Conservation (phyloP, 2,797 vertebrate genomes). For the Phalanger gymnotis region DNA sequence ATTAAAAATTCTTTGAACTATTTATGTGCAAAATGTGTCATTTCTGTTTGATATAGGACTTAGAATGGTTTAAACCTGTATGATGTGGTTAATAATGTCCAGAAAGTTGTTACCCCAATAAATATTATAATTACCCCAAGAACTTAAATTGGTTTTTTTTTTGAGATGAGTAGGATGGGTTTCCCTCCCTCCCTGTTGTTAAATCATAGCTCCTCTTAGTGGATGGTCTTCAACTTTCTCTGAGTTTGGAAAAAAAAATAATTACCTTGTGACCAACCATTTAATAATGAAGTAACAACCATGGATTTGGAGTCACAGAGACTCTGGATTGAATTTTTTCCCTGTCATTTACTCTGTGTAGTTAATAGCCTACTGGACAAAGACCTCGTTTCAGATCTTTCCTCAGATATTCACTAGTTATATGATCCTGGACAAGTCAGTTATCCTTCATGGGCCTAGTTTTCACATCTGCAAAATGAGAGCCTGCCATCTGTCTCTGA, state of each 20-base stretch:
- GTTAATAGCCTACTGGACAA: neutral
- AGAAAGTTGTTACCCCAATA: neutral
- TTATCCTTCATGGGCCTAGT: neutral
- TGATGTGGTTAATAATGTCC: neutral
- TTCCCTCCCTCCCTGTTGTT: neutral
- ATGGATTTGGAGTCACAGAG: neutral
- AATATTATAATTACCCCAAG: neutral
- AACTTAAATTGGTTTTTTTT: neutral
- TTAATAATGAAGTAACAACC: neutral
- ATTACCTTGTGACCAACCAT: neutral
- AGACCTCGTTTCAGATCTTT: too few relatives aligned
- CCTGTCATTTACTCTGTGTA: neutral
- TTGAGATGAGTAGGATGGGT: neutral
- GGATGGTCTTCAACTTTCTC: neutral
- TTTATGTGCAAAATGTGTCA: neutral
- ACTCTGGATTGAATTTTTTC: neutral
- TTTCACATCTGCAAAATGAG: neutral
- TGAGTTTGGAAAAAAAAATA: neutral
- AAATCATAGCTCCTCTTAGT: neutral
- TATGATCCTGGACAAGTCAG: neutral
- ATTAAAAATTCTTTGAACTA: neutral
- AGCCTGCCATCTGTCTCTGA: neutral
- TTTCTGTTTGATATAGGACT: slow-evolving; percentile 18
- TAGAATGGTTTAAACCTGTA: neutral
- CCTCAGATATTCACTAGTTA: neutral